Evolutionary conservation across 2,113 vertebrate genomes (phyloP), one percentile per base, ranked within the genome.

Genomic region (Sus scrofa): DNA sequence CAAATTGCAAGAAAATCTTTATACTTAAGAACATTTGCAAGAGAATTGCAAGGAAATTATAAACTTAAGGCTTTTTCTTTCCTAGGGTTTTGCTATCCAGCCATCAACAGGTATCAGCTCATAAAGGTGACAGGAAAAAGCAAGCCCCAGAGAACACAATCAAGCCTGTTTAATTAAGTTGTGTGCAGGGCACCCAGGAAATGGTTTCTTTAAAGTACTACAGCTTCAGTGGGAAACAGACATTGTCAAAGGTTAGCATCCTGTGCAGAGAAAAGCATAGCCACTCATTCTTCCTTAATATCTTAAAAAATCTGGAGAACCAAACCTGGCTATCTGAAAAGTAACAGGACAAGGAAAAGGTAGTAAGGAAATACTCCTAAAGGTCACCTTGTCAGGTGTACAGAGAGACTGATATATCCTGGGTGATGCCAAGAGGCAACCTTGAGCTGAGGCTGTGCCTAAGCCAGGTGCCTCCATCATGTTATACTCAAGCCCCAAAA

Each of bases 151-250:
- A 86, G 71, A 96, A 96, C 84, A 79, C 90, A 58, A 96, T 97
- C 85, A 95, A 63, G 30, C 14, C 26, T 71, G 95, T 94, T 93
- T 89, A 79, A 94, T 37, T 74, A 96, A 58, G 77, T 67, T 27
- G 0, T 12, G 10, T 0, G 2, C 50, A 1, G n/a, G 39, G 26
- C 1, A 13, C 54, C 82, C 0, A 18, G 27, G 44, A 34, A 70
- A 50, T 2, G 12, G 24, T 6, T 37, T 19, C 20, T 30, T 16
- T 1, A n/a, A 71, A 83, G 12, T 8, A 11, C 3, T 1, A 58
- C 3, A 0, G 50, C 82, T 30, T 22, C 16, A 9, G 1, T 1
- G 37, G 37, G 82, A 14, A 30, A 2, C 0, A 2, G 32, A 27
- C 37, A 60, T 18, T 8, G 3, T 20, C 50, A 12, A 67, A 74